phyloP scores from a whole-genome alignment of 2,113 vertebrate genomes.

The Micromys minutus region DNA sequence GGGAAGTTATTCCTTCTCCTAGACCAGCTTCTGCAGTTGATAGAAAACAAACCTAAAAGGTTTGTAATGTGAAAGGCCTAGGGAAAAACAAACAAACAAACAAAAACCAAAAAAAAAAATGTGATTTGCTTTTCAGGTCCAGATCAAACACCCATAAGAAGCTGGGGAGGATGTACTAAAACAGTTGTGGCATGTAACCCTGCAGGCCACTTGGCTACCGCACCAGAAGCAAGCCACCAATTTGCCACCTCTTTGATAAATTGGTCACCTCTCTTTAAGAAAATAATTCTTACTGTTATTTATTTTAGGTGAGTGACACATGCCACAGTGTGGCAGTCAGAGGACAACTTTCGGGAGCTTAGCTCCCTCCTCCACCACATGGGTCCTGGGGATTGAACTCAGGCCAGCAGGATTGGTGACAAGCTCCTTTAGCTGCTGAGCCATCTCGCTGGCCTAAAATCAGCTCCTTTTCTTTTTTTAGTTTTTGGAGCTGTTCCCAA shows the following conservation, averaged over 20 bases:
- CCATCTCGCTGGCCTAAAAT: background rate
- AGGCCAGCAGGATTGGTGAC: background rate
- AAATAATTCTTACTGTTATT: background rate
- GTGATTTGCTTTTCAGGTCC: background rate
- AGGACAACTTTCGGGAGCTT: background rate
- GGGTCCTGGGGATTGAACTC: background rate
- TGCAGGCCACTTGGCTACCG: background rate
- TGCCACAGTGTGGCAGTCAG: too few relatives aligned
- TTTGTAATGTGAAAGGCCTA: conserved; percentile 45
- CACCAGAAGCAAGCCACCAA: background rate
- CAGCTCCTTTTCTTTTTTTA: background rate
- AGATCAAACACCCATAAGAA: background rate
- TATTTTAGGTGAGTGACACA: background rate
- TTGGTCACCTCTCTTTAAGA: background rate
- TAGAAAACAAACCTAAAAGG: background rate
- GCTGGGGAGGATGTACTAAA: background rate
- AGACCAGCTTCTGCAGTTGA: background rate
- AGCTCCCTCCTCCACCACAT: background rate
- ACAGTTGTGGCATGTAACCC: background rate
- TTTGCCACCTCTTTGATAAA: background rate
- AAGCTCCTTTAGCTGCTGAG: background rate
- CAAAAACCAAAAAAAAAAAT: background rate
- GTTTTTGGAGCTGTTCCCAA: conserved; percentile 35
- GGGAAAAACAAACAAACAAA: too few relatives aligned
- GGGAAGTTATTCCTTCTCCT: background rate